These are phyloP conservation scores for Ecliptopera silaceata DNA, from an alignment of 2,888 invertebrate species.

Conservation along the genomic window DNA sequence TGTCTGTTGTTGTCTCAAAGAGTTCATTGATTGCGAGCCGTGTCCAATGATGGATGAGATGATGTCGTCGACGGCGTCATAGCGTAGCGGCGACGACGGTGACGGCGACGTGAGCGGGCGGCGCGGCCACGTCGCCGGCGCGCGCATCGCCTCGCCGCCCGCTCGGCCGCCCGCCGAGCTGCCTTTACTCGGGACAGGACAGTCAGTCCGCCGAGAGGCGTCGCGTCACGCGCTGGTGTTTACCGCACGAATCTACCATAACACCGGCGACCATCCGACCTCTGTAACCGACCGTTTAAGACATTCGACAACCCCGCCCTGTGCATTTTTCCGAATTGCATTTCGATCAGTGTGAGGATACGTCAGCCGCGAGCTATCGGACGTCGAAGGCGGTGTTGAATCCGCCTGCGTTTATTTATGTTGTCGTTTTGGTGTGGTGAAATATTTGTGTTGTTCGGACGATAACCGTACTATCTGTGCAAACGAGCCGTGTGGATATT, in stretches of 20 bases:
- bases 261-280: slow-evolving; percentile 72
- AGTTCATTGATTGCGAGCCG: slow-evolving; percentile 23
- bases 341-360: slow-evolving; percentile 73
- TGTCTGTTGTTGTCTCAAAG: background rate
- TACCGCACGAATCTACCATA: slow-evolving; percentile 49
- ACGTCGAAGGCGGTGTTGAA: slow-evolving; percentile 56
- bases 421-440: slow-evolving; percentile 83
- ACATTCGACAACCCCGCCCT: slow-evolving; percentile 82
- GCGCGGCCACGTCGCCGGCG: too few relatives aligned
- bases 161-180: slow-evolving; percentile 6
- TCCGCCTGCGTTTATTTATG: slow-evolving; percentile 78
- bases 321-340: slow-evolving; percentile 77
- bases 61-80: slow-evolving; percentile 38
- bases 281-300: slow-evolving; percentile 77
- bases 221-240: slow-evolving; percentile 63
- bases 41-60: slow-evolving; percentile 39
- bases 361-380: slow-evolving; percentile 59
- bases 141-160: slow-evolving; percentile 51
- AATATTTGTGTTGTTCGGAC: slow-evolving; percentile 80
- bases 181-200: slow-evolving; percentile 43
- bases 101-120: too few relatives aligned
- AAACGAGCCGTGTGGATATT: slow-evolving; percentile 77
- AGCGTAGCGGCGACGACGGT: slow-evolving; percentile 40
- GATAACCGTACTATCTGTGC: slow-evolving; percentile 82
- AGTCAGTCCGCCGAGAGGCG: slow-evolving; percentile 63